phyloP scores from a whole-genome alignment of 2,113 vertebrate species.

The Acrocephalus arundinaceus region DNA sequence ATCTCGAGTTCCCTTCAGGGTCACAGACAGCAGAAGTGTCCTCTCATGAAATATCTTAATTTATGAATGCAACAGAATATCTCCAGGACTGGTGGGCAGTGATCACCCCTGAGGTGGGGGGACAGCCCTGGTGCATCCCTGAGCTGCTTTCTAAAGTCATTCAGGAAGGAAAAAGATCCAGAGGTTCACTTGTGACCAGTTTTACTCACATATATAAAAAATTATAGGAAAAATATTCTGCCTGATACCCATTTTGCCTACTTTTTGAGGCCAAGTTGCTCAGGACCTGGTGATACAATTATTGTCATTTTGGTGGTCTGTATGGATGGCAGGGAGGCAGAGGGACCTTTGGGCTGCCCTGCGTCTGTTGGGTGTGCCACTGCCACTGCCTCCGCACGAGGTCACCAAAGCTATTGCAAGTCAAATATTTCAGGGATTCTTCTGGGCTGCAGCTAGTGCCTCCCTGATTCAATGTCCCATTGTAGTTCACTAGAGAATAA shows the following conservation, averaged over 20 bases:
- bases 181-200: background rate
- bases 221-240: background rate
- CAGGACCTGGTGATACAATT: background rate
- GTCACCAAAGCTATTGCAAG: background rate
- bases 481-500: constrained; percentile 6
- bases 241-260: background rate
- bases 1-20: background rate
- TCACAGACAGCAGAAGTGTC: background rate
- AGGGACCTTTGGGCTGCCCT: background rate
- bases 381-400: background rate
- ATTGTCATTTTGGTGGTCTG: background rate
- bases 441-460: background rate
- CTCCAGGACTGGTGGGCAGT: background rate
- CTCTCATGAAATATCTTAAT: background rate
- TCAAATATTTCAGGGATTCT: background rate
- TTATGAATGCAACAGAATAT: background rate
- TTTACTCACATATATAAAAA: background rate
- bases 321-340: background rate
- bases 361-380: background rate
- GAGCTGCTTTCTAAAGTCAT: background rate
- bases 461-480: background rate
- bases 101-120: background rate
- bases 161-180: background rate
- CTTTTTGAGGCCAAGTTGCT: background rate
- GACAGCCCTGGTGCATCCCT: background rate